A percentile compares a stretch with the other conserved stretches of the same genome.
These are phyloP conservation scores for Aquatica leii DNA, from an alignment of 2,888 invertebrate genomes.

Conservation along the genomic window DNA sequence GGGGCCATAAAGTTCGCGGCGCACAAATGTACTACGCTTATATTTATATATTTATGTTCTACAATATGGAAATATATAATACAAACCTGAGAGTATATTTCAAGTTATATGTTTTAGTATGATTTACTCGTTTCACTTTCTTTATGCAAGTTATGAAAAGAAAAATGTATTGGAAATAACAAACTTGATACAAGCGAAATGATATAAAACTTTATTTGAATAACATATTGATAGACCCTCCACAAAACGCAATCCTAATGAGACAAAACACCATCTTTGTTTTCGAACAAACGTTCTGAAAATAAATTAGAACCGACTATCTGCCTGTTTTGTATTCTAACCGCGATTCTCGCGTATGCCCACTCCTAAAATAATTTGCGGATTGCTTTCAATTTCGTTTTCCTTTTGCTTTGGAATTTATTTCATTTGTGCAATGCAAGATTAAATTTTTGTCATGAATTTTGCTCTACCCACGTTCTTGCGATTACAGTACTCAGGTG, in stretches of 20 bases:
- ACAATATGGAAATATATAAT: constrained; percentile 59
- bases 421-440: constrained; percentile 51
- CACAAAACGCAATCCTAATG: constrained; percentile 41
- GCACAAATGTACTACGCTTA: constrained; percentile 57
- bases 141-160: neutral
- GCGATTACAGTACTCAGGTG: constrained; percentile 25
- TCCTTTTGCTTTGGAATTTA: constrained; percentile 48
- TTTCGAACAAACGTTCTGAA: constrained; percentile 42
- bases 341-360: constrained; percentile 45
- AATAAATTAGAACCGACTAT: constrained; percentile 47
- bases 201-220: constrained; percentile 27
- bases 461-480: constrained; percentile 24
- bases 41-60: constrained; percentile 60
- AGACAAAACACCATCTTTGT: constrained; percentile 49
- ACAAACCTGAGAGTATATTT: constrained; percentile 45
- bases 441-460: constrained; percentile 47
- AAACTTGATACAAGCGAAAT: constrained; percentile 13
- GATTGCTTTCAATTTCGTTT: constrained; percentile 52
- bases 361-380: constrained; percentile 53
- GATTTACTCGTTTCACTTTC: constrained; percentile 19
- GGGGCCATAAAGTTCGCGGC: constrained; percentile 56
- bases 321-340: constrained; percentile 47
- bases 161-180: constrained; percentile 4
- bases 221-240: constrained; percentile 31
- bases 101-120: constrained; percentile 44